Base-by-base conservation (phyloP, 2,113 vertebrate genomes). In the Alouatta palliata region DNA sequence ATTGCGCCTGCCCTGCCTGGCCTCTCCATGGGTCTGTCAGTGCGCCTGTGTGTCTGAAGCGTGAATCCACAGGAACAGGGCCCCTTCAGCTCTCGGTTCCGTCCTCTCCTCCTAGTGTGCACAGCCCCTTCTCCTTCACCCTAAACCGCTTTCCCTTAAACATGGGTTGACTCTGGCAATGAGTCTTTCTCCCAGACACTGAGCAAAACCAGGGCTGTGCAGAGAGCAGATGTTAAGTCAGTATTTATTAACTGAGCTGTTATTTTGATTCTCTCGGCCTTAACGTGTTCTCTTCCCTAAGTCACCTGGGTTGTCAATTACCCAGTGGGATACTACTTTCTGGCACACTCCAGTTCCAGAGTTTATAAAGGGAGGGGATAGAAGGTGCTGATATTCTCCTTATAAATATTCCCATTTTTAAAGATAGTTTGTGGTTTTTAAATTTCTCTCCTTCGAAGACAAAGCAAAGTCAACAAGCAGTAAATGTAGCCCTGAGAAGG, bases 11-110 rank as follows among this genome's bases (percentile, higher is more conserved):
- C 2, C 43, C n/a, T 0, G 7, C 77, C 12, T 0, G 1, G 71
- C 14, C 21, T 4, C 4, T 30, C 4, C 37, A 8, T 2, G 68
- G 61, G 6, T 40, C 13, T 1, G 9, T 6, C 10, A 3, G 20
- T n/a, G 83, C 0, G 1, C 16, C 37, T 30, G 82, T 23, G 1
- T 21, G 45, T 52, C 47, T 7, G 23, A 0, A 0, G 40, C 12
- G 1, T 5, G 10, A 35, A 0, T 1, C 20, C 3, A 6, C 14
- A 0, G 19, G 4, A 8, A 10, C 10, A 1, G 5, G 27, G 13
- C 21, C 54, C 14, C 30, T 6, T 3, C 4, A 1, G 17, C 32
- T 30, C 11, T 0, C 14, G 0, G 30, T 5, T 13, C 25, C 16
- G 19, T 5, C 0, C 20, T 16, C 70, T 21, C 8, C 10, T 8